Evolutionary conservation across 2,113 vertebrate species (phyloP).

Genomic region (Origma solitaria): DNA sequence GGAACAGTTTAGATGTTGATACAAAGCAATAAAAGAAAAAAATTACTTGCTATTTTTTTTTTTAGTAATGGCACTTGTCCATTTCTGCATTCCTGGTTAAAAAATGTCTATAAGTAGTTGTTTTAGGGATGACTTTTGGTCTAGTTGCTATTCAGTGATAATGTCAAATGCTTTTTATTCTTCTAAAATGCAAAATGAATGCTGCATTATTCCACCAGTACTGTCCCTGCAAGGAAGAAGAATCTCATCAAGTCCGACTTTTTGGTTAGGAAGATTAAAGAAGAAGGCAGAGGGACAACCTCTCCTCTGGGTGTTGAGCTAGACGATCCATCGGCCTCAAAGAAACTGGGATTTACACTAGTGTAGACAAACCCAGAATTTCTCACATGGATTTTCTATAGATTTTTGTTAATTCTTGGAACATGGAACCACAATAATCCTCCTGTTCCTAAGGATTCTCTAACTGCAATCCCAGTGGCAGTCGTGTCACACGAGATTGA

Average conservation of each 20-base stretch:
- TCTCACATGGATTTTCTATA: background rate
- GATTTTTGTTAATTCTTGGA: background rate
- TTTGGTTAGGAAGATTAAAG: background rate
- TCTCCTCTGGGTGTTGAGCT: background rate
- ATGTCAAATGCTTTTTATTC: background rate
- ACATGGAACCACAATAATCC: background rate
- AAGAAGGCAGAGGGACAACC: background rate
- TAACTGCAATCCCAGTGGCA: background rate
- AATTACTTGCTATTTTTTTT: background rate
- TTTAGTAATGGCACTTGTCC: background rate
- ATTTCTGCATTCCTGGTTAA: background rate
- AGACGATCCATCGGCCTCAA: background rate
- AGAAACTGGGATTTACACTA: background rate
- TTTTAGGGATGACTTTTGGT: background rate
- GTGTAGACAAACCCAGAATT: background rate
- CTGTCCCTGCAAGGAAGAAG: background rate
- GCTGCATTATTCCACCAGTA: background rate
- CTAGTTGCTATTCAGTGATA: background rate
- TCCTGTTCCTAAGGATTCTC: background rate
- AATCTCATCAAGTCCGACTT: slow-evolving; percentile 1
- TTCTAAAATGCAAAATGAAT: background rate
- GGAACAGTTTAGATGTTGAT: background rate
- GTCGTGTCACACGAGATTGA: background rate
- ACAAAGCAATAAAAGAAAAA: background rate
- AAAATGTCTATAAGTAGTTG: background rate